Base-by-base conservation (phyloP, 2,888 invertebrate species). In the Strigamia crassipes region DNA sequence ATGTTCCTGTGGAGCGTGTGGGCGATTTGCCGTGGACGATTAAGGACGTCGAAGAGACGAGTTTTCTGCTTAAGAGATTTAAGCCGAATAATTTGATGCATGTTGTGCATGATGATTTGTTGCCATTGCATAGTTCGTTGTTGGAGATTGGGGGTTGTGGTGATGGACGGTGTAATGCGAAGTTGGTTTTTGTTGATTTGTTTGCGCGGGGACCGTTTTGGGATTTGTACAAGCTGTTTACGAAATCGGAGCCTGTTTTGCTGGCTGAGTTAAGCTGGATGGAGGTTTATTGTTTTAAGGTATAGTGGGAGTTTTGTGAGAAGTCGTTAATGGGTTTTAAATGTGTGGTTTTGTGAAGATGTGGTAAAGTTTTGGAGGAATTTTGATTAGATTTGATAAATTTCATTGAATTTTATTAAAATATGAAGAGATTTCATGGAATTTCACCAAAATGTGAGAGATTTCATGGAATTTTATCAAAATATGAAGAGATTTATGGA, bases 51-150 rank as follows among this genome's bases (percentile, higher is more conserved):
- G 34, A 18, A 3, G n/a, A 73, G 1, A 34, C 61, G 9, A 46
- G 23, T 46, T 31, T 38, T 85, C 83, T 89, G 5, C 84, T 89
- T 23, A 86, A 85, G 78, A 86, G 89, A 12, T 90, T 90, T 84
- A 89, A 90, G 84, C 88, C 89, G 2, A 89, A 89, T 84, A 90
- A 90, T 85, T 85, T 90, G n/a, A 90, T 90, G 90, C 90, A 90
- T 86, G 88, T 89, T 10, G 85, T 90, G 61, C 90, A 90, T 85
- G 90, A 90, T 86, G 90, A 90, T 84, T 85, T 90, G 2, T 83
- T 90, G 18, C 90, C 90, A 2, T 82, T 89, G 15, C 88, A 85
- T 85, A 83, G 86, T 51, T 89, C 89, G 8, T 85, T 87, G 78
- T 84, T 86, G 31, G 84, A 86, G 46, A 83, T 88, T 12, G 85